Percentiles rank a stretch among this genome's conserved stretches.
These are phyloP conservation scores for Catharus bicknelli DNA, from an alignment of 2,113 vertebrate genomes.

Conservation along the genomic window DNA sequence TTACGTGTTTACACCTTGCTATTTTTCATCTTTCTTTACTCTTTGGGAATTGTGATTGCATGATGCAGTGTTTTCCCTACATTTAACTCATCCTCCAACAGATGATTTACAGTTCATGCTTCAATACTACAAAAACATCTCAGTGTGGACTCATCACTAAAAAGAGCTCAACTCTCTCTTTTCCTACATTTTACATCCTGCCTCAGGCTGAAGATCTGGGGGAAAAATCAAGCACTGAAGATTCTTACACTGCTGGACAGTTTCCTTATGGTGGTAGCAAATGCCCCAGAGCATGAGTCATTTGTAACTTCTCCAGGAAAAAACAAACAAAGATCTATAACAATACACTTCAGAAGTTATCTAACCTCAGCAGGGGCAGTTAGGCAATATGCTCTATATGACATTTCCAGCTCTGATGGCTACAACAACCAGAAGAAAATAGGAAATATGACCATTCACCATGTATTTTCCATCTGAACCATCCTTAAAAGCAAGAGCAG, in stretches of 20 bases:
- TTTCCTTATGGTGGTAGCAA: not conserved
- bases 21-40: not conserved
- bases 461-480: constrained; percentile 4
- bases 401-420: not conserved
- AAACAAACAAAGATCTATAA: constrained; percentile 19
- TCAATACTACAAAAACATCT: constrained; percentile 1
- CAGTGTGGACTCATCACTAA: not conserved
- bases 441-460: not conserved
- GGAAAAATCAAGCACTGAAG: not conserved
- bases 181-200: not conserved
- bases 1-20: not conserved
- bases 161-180: not conserved
- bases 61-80: not conserved
- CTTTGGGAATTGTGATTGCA: not conserved
- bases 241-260: not conserved
- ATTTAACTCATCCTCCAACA: not conserved
- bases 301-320: constrained; percentile 26
- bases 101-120: not conserved
- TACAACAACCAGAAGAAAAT: not conserved
- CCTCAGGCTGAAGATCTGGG: constrained; percentile 21
- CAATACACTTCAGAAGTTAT: not conserved
- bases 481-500: not conserved
- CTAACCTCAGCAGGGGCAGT: not conserved
- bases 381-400: not conserved
- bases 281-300: constrained; percentile 5